Conservation (phyloP, 2,113 vertebrate species). For the Parotia lawesii region DNA sequence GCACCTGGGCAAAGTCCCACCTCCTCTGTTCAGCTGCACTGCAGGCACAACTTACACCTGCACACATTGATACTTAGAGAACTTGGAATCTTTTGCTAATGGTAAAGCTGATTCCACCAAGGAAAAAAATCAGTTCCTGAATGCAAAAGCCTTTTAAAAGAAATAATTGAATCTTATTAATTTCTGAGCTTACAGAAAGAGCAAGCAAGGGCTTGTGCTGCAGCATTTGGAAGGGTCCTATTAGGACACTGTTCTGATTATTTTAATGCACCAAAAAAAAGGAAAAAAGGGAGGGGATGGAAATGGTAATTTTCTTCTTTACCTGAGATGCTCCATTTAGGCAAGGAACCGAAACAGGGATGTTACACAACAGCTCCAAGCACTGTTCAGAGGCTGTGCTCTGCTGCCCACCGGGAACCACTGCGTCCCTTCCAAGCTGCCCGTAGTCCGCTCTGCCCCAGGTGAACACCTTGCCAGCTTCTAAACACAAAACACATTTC, state of each 20-base stretch:
- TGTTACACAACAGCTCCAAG: not conserved
- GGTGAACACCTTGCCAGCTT: constrained; percentile 83
- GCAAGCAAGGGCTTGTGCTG: not conserved
- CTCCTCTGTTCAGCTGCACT: not conserved
- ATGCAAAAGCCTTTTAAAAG: not conserved
- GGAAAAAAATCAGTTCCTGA: not conserved
- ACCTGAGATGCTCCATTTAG: constrained; percentile 85
- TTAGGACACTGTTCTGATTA: not conserved
- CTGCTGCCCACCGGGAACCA: not conserved
- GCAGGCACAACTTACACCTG: not conserved
- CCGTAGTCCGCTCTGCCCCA: constrained; percentile 91
- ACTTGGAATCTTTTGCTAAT: not conserved
- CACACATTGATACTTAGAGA: not conserved
- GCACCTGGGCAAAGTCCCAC: constrained; percentile 2
- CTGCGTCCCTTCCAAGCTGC: constrained; percentile 78
- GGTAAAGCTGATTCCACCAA: not conserved
- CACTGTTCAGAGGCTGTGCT: not conserved
- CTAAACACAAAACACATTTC: constrained; percentile 72
- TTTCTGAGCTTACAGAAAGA: not conserved
- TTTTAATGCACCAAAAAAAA: not conserved
- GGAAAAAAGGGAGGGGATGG: no score
- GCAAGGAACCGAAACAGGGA: constrained; percentile 69
- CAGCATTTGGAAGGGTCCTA: not conserved
- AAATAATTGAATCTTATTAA: not conserved
- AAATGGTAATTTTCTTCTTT: not conserved